Evolutionary conservation across 2,113 vertebrate species (phyloP), one percentile per base, ranked within the genome.

Genomic region (Microtus ochrogaster): DNA sequence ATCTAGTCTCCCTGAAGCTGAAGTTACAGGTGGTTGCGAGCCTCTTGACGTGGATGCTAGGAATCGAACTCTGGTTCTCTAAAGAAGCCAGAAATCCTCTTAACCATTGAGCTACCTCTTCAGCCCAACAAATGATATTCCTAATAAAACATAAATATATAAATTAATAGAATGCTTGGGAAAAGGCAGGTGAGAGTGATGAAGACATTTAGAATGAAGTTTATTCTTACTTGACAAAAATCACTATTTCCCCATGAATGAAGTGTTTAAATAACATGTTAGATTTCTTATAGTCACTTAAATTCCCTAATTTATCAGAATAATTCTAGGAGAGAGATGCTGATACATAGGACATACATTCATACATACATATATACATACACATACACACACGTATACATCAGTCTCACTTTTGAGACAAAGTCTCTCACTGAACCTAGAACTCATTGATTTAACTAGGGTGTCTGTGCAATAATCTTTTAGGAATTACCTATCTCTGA

Each of bases 291-390:
- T 36, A 91, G 28, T 78, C 14, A 49, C 21, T 14, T n/a, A 86
- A 78, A 19, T 73, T 94, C 4, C 72, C 44, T 94, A 22, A 68
- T 76, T 73, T 94, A 52, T 39, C 49, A 95, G 14, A 73, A 73
- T 5, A 92, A 55, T 82, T 95, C 88, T 72, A 82, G 33, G 78
- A 7, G 36, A 24, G 78, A 93, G 41, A 12, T 94, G 16, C 17
- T 26, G 24, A 26, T 19, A 41, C 21, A 39, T 68, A 55, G 55
- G 17, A 66, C 28, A 66, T 30, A 30, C 28, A 33, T 6, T 19
- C 6, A 39, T 19, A n/a, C 17, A 14, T 19, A 72, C 55, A 70
- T 5, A 36, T 26, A 39, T 8, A 74, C 2, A 10, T 36, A 6
- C 30, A 36, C 30, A 36, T 36, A 70, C 12, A 72, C 21, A 72